These are phyloP conservation scores for Gopherus flavomarginatus DNA, from an alignment of 2,113 vertebrate species.

Conservation along the genomic window DNA sequence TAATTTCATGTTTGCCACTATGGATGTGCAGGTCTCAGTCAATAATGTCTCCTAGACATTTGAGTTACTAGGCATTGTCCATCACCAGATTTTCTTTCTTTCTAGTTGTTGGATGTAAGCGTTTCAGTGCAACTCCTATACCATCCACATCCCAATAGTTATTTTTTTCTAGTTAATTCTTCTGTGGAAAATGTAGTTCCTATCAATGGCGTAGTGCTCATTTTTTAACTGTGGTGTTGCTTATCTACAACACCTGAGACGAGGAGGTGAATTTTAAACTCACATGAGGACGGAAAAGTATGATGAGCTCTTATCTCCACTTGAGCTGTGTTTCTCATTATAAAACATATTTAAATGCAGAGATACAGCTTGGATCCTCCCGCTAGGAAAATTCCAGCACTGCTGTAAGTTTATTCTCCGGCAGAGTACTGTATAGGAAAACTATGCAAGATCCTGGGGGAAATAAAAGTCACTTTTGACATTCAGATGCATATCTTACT, in stretches of 20 bases:
- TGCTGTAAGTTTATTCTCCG: conserved; percentile 35
- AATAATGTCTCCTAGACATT: background rate
- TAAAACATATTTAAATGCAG: conserved; percentile 45
- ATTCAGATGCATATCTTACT: background rate
- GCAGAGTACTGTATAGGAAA: conserved; percentile 25
- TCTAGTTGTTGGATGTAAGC: background rate
- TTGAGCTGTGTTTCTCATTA: background rate
- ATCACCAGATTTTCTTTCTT: background rate
- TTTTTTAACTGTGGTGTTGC: background rate
- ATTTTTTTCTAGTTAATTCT: background rate
- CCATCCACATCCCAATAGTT: accelerated
- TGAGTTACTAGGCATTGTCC: background rate
- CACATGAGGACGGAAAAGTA: background rate
- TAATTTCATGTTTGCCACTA: accelerated
- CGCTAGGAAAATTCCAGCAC: conserved; percentile 52
- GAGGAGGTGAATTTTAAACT: conserved; percentile 7
- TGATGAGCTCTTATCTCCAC: conserved; percentile 22
- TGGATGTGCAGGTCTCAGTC: background rate
- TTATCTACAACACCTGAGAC: background rate
- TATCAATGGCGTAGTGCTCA: background rate
- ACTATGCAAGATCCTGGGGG: background rate
- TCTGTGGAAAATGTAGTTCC: background rate
- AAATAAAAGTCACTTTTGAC: conserved; percentile 47
- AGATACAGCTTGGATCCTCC: conserved; percentile 31
- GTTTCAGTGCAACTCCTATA: background rate